Evolutionary conservation across 1,140 invertebrate species (phyloP).

Genomic region (Halictus rubicundus): DNA sequence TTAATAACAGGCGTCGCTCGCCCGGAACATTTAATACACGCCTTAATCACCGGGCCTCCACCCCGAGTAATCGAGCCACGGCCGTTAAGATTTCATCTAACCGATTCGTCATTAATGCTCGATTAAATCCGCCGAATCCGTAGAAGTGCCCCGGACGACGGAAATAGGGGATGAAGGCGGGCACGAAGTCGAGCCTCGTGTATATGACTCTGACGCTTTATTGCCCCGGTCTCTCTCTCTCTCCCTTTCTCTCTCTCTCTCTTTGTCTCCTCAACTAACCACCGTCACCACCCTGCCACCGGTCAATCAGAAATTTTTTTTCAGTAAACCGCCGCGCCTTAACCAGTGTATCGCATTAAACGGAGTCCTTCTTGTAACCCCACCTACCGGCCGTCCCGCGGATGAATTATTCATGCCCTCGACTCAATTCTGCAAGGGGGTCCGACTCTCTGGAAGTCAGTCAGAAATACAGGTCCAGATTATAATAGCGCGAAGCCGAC

Average conservation of each 20-base stretch:
- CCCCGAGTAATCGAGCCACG: neutral
- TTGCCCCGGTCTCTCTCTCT: slow-evolving; percentile 38
- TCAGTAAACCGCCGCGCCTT: slow-evolving; percentile 72
- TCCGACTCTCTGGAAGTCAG: slow-evolving; percentile 70
- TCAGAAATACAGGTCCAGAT: slow-evolving; percentile 72
- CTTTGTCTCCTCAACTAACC: slow-evolving; percentile 1
- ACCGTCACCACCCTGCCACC: slow-evolving; percentile 67
- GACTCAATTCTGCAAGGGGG: slow-evolving; percentile 74
- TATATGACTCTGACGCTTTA: slow-evolving; percentile 70
- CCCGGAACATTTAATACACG: slow-evolving; percentile 13
- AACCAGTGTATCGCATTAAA: slow-evolving; percentile 77
- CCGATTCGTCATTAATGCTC: slow-evolving; percentile 36
- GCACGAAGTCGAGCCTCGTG: neutral
- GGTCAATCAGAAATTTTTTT: slow-evolving; percentile 78
- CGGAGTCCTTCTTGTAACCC: slow-evolving; percentile 63
- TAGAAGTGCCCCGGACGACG: slow-evolving; percentile 25
- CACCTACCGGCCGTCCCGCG: slow-evolving; percentile 34
- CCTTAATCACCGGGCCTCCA: neutral
- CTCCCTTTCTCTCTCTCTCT: too few species aligned
- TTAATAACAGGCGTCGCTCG: neutral
- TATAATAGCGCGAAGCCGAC: slow-evolving; percentile 65
- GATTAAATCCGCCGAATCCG: slow-evolving; percentile 31
- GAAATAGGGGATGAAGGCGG: slow-evolving; percentile 8
- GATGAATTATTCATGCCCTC: slow-evolving; percentile 76
- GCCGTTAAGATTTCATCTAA: slow-evolving; percentile 36